Conservation (phyloP, 2,797 vertebrate genomes). For the Periparus ater region DNA sequence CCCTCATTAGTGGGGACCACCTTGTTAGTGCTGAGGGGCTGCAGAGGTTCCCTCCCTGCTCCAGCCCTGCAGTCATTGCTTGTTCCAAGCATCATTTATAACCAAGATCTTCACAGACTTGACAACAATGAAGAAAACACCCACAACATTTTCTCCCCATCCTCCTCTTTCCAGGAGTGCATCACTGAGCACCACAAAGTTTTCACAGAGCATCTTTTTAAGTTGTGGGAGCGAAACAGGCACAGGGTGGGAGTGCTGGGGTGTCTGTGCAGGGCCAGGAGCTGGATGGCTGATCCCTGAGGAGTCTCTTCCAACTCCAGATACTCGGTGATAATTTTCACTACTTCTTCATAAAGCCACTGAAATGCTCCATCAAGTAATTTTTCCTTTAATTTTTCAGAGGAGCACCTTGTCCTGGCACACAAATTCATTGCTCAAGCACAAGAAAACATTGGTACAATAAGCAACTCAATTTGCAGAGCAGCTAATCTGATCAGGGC, state of each 20-base stretch:
- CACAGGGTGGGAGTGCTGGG: background rate
- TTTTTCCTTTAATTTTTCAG: background rate
- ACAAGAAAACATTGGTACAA: background rate
- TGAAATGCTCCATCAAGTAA: background rate
- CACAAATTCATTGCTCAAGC: background rate
- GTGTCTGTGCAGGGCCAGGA: background rate
- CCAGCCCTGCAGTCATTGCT: rapidly evolving
- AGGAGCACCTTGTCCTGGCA: background rate
- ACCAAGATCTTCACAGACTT: background rate
- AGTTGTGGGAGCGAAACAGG: background rate
- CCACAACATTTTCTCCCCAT: background rate
- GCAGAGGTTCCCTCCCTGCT: background rate
- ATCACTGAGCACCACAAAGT: rapidly evolving
- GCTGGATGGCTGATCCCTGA: background rate
- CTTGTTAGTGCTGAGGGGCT: rapidly evolving
- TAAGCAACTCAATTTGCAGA: background rate
- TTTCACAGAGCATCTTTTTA: background rate
- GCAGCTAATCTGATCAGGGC: conserved; percentile 16
- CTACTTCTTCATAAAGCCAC: background rate
- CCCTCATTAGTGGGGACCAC: background rate
- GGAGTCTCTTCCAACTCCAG: background rate
- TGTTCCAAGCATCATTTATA: background rate
- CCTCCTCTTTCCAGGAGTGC: background rate
- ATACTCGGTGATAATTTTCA: background rate
- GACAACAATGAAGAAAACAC: background rate